Evolutionary conservation across 2,797 vertebrate genomes (phyloP), one percentile per base, ranked within the genome.

Genomic region (Serranus cabrilla): DNA sequence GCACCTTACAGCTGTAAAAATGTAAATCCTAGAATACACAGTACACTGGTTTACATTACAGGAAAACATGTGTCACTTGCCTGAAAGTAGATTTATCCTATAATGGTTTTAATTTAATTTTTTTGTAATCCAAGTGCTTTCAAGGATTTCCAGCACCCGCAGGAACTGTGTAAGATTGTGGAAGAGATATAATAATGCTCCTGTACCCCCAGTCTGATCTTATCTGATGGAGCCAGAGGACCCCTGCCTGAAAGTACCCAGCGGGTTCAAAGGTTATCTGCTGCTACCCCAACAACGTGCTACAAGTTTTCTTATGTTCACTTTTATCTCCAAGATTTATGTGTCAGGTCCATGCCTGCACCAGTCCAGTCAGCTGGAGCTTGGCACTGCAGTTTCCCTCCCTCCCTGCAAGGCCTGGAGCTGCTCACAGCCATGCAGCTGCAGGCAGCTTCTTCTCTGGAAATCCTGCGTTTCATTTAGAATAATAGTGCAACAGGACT

Each of bases 341-440:
- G 79, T 6, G 59, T 43, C 62, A 47, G 77, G 27, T 67, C 66
- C 43, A 20, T 23, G 31, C 62, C 61, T 62, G 66, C 80, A 37
- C 11, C 82, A 13, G 66, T 54, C 84, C 82, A 13, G 66, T 57
- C 84, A 80, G 71, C 80, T 78, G 82, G 76, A 82, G 69, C 64
- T 40, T 20, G 51, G 50, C 60, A 23, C 50, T 76, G 60, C 66
- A 45, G 49, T 50, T 71, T 46, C 71, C 75, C 64, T 54, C 54
- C 16, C 31, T 10, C 0, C 68, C 78, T 76, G 27, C 76, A 57
- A 78, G 85, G 71, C 71, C 73, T 75, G 54, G 16, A 42, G 60
- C 50, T 65, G 58, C 62, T 66, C 74, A 47, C 52, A 40, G 49
- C 72, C 23, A 1, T 65, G 49, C 31, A 57, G 27, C 74, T 11